Evolutionary conservation across 1,140 invertebrate species (phyloP), one percentile per base, ranked within the genome.

Genomic region (Oscheius sp.): DNA sequence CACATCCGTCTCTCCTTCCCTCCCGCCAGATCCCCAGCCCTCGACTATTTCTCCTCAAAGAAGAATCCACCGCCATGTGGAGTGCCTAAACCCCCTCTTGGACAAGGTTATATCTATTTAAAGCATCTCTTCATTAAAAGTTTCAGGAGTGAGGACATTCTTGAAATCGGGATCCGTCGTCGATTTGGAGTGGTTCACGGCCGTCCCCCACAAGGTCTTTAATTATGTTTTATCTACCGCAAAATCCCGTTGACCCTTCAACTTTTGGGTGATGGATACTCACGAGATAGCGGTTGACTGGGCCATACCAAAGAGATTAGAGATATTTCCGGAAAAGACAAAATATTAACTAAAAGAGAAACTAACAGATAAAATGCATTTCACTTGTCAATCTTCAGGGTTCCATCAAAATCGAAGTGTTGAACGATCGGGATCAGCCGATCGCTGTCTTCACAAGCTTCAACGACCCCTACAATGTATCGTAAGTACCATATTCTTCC

Each of bases 21-120:
- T 3, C 85, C 82, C 18, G 85, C 85, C 4, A 38, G 85, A 49
- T 84, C 90, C 76, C 93, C 91, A 82, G 91, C 93, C 83, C 86
- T 95, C 83, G 94, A 97, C 86, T 95, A 95, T 86, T 87, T 96
- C 85, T 93, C 95, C 85, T 94, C 91, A 83, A 89, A 90, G 59
- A 89, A 92, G 79, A 95, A 93, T 23, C 90, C 91, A 79, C 90
- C 90, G 66, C 93, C 93, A 34, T 95, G 94, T 86, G 94, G 93
- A 75, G 94, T 95, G 91, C 93, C 93, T 4, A 93, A 93, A 63
- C 73, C 67, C 28, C 20, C 35, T n/a, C 34, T 55, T 26, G 67
- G 67, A 68, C 29, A 71, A 42, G 61, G 70, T 26, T 55, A 3
- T 26, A 29, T 10, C 52, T 10, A 13, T 45, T 45, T 45, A 13